These are phyloP conservation scores for Clusia tigrina DNA, from an alignment of 2,888 invertebrate species.

Conservation along the genomic window DNA sequence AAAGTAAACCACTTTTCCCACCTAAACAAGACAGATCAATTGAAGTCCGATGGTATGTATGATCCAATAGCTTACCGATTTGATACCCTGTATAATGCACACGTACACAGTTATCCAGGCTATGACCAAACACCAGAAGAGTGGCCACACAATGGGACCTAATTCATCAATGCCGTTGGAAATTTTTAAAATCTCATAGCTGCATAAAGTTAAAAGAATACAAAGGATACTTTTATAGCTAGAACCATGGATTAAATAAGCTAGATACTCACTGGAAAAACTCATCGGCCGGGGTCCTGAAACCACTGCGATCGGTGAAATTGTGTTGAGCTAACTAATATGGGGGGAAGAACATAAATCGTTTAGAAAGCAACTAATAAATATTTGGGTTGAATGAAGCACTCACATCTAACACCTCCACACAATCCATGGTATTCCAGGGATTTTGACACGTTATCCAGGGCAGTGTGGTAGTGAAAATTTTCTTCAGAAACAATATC, in stretches of 20 bases:
- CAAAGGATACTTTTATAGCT: not conserved
- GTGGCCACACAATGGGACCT: slow-evolving; percentile 82
- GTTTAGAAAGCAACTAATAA: not conserved
- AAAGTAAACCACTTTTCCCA: slow-evolving; percentile 75
- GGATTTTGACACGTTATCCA: slow-evolving; percentile 80
- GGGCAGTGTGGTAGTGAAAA: slow-evolving; percentile 73
- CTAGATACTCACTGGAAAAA: slow-evolving; percentile 85
- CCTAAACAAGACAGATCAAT: slow-evolving; percentile 42
- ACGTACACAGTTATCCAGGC: slow-evolving; percentile 84
- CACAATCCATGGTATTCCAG: slow-evolving; percentile 84
- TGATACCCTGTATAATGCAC: slow-evolving; percentile 87
- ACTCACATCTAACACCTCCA: slow-evolving; percentile 56
- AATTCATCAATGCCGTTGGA: slow-evolving; percentile 77
- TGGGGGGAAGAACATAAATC: not conserved
- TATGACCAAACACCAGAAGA: slow-evolving; percentile 77
- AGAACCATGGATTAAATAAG: too few species aligned
- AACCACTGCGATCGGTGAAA: slow-evolving; percentile 39
- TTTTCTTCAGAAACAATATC: slow-evolving; percentile 76
- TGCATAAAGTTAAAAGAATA: slow-evolving; percentile 65
- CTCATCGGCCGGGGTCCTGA: slow-evolving; percentile 77
- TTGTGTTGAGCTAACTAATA: slow-evolving; percentile 39
- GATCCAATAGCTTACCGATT: slow-evolving; percentile 66
- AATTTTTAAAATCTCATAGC: slow-evolving; percentile 80
- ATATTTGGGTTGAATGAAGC: not conserved
- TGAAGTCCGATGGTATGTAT: not conserved